Evolutionary conservation across 2,113 vertebrate species (phyloP).

Genomic region (Neomonachus schauinslandi): DNA sequence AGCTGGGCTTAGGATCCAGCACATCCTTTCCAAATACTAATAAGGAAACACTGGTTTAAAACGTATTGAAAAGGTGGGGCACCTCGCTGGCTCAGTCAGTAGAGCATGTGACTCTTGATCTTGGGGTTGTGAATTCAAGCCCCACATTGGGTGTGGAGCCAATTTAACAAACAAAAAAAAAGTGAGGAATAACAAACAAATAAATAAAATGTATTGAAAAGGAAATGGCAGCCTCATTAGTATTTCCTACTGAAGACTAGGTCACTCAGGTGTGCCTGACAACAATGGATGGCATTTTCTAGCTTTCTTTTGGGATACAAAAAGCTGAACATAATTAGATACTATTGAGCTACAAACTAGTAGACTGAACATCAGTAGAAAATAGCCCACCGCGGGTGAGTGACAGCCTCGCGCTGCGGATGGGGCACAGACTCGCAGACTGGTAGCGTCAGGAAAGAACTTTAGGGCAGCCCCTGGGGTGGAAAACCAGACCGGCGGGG

Average conservation of each 20-base stretch:
- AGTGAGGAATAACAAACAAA: neutral
- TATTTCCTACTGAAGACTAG: neutral
- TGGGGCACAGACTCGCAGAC: no score
- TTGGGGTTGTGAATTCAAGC: neutral
- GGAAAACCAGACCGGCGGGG: no score
- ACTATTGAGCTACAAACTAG: neutral
- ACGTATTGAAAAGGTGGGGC: neutral
- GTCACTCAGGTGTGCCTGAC: neutral
- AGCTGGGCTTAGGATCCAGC: neutral
- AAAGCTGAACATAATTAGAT: neutral
- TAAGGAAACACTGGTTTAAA: conserved; percentile 24
- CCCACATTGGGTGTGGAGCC: neutral
- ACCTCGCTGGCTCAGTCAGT: neutral
- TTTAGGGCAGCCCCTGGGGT: no score
- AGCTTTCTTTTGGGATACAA: neutral
- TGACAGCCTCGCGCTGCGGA: no score
- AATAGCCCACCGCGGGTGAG: neutral
- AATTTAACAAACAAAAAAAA: neutral
- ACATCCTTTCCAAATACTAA: neutral
- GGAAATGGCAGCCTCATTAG: neutral
- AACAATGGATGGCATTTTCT: neutral
- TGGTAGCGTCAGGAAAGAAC: no score
- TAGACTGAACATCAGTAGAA: neutral
- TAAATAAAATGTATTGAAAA: neutral
- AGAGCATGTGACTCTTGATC: neutral